These are phyloP conservation scores for Mimumesa dahlbomi DNA, from an alignment of 2,888 invertebrate species.

Conservation along the genomic window DNA sequence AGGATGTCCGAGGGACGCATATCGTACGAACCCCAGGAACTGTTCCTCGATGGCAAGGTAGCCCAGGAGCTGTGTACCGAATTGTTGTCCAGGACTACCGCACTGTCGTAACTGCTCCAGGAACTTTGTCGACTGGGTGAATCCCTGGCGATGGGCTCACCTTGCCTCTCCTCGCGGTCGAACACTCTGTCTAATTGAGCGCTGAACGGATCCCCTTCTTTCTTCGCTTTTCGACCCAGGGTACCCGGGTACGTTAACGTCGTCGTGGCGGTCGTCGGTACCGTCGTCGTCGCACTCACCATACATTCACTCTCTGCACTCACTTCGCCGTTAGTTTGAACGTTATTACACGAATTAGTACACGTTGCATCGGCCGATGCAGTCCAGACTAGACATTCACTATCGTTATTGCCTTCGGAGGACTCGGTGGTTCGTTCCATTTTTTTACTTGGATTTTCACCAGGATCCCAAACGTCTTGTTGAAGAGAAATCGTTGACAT, in stretches of 20 bases:
- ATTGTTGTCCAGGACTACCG: slow-evolving; percentile 86
- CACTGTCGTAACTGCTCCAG: slow-evolving; percentile 90
- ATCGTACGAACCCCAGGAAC: slow-evolving; percentile 88
- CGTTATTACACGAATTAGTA: slow-evolving; percentile 75
- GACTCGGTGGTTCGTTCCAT: slow-evolving; percentile 60
- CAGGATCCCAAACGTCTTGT: slow-evolving; percentile 87
- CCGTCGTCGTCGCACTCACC: slow-evolving; percentile 42
- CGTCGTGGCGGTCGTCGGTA: slow-evolving; percentile 34
- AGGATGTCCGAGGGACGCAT: slow-evolving; percentile 80
- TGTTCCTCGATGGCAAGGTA: slow-evolving; percentile 85
- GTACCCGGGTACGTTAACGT: slow-evolving; percentile 40
- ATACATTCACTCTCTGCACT: slow-evolving; percentile 59
- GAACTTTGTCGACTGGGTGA: slow-evolving; percentile 87
- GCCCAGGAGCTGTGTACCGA: slow-evolving; percentile 92
- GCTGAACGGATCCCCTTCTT: slow-evolving; percentile 86
- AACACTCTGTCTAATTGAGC: slow-evolving; percentile 87
- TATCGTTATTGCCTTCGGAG: slow-evolving; percentile 60
- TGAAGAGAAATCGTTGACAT: slow-evolving; percentile 70
- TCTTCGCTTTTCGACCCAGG: slow-evolving; percentile 74
- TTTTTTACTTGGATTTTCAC: slow-evolving; percentile 79
- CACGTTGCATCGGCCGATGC: slow-evolving; percentile 78
- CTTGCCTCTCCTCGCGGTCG: slow-evolving; percentile 84
- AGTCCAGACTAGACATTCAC: slow-evolving; percentile 81
- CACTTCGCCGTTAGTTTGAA: slow-evolving; percentile 64
- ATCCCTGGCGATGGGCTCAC: slow-evolving; percentile 76